phyloP scores from a whole-genome alignment of 1,140 invertebrate species.

The Lysiphlebus fabarum region DNA sequence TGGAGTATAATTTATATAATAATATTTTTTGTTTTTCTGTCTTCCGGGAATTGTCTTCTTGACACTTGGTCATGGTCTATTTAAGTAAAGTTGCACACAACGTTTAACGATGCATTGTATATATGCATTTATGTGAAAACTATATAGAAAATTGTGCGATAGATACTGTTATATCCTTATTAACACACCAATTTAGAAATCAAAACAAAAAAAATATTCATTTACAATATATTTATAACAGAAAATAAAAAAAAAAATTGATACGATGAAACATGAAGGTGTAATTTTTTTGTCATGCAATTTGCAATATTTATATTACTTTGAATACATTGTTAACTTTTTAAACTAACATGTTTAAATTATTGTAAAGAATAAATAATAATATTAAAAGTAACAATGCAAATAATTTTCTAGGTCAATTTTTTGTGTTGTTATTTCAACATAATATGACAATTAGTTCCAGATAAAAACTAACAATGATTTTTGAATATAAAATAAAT shows the following conservation, averaged over 20 bases:
- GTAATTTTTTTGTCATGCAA: not conserved
- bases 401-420: not conserved
- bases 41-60: slow-evolving; percentile 29
- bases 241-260: slow-evolving; percentile 1
- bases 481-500: slow-evolving; percentile 20
- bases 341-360: not conserved
- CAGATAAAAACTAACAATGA: slow-evolving; percentile 34
- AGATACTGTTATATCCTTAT: slow-evolving; percentile 26
- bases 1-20: no score
- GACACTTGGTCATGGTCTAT: slow-evolving; percentile 20
- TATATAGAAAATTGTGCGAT: slow-evolving; percentile 22
- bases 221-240: not conserved
- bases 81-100: slow-evolving; percentile 11
- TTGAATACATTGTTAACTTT: not conserved
- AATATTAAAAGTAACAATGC: not conserved
- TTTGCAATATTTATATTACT: not conserved
- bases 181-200: slow-evolving; percentile 22
- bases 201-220: not conserved
- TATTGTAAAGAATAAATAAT: not conserved
- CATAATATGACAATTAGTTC: slow-evolving; percentile 39
- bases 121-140: slow-evolving; percentile 31
- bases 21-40: slow-evolving; percentile 5
- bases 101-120: slow-evolving; percentile 28
- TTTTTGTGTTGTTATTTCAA: slow-evolving; percentile 30
- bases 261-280: not conserved